Conservation (phyloP, 2,113 vertebrate genomes). For the Amblyornis subalaris region DNA sequence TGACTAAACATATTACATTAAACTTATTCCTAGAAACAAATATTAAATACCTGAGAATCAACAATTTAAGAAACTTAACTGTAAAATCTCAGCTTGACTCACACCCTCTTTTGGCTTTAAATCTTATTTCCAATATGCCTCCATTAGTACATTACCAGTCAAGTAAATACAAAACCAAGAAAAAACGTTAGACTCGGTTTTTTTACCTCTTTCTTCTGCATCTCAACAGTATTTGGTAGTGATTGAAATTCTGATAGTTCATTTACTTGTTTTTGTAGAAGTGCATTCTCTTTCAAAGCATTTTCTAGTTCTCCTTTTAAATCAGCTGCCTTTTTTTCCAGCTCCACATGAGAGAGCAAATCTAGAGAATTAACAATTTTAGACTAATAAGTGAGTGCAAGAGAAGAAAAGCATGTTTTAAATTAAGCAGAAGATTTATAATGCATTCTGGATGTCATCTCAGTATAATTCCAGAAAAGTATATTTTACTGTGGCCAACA, state of each 20-base stretch:
- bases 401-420: not conserved
- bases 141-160: not conserved
- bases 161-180: not conserved
- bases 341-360: conserved; percentile 55
- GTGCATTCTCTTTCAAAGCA: conserved; percentile 60
- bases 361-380: conserved; percentile 43
- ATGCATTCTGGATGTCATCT: not conserved
- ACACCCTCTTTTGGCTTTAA: not conserved
- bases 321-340: conserved; percentile 71
- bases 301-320: conserved; percentile 75
- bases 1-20: not conserved
- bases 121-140: not conserved
- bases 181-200: not conserved
- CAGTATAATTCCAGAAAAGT: not conserved
- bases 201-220: conserved; percentile 74
- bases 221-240: conserved; percentile 61
- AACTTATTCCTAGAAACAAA: not conserved
- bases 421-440: not conserved
- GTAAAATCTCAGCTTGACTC: not conserved
- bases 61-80: not conserved
- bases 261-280: conserved; percentile 63
- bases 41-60: not conserved
- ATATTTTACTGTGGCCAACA: not conserved
- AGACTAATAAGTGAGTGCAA: not conserved
- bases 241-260: conserved; percentile 61